phyloP scores from a whole-genome alignment of 2,113 vertebrate genomes.

The Motacilla alba region DNA sequence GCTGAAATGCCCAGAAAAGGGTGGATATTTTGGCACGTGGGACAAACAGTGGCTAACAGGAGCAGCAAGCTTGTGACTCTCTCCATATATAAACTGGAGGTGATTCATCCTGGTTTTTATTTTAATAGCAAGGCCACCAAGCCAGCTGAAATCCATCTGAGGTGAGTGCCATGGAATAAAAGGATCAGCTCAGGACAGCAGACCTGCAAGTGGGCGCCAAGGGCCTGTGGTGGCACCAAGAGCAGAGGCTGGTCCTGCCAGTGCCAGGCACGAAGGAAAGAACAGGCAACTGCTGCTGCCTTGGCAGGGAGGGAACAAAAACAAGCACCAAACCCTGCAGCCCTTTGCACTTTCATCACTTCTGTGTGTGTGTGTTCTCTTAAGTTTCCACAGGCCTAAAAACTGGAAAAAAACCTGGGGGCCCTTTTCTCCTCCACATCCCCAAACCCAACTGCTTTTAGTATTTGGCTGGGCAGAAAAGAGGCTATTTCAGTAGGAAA shows the following conservation, averaged over 20 bases:
- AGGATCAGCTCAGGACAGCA: constrained; percentile 70
- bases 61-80: constrained; percentile 38
- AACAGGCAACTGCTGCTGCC: constrained; percentile 20
- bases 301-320: constrained; percentile 16
- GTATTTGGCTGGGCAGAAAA: background rate
- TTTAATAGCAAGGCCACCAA: constrained; percentile 67
- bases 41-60: constrained; percentile 52
- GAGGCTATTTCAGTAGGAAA: constrained; percentile 16
- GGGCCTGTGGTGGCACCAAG: constrained; percentile 33
- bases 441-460: background rate
- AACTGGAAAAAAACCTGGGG: background rate
- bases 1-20: constrained; percentile 53
- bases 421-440: background rate
- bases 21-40: constrained; percentile 50
- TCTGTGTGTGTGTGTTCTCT: background rate
- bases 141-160: constrained; percentile 66
- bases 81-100: constrained; percentile 30
- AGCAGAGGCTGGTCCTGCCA: background rate
- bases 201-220: constrained; percentile 48
- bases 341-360: background rate
- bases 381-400: constrained; percentile 6
- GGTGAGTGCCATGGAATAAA: constrained; percentile 61
- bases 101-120: constrained; percentile 71
- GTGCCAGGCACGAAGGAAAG: constrained; percentile 37
- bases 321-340: background rate